Base-by-base conservation (phyloP, 92 coral and sea anemone species). In the Porites divaricata region DNA sequence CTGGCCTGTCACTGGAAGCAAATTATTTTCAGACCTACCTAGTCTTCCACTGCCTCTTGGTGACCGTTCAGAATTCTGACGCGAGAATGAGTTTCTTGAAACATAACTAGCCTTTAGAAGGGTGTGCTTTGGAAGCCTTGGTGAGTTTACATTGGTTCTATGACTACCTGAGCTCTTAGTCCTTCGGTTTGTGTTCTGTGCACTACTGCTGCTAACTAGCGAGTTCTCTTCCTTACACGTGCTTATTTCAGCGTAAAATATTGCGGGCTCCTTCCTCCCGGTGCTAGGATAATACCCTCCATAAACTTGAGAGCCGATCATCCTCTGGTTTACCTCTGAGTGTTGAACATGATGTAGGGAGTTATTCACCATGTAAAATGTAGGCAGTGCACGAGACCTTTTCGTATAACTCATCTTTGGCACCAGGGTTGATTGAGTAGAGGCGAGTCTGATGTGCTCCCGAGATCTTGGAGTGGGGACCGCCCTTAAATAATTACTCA, bases 331-430 rank as follows among this genome's bases (percentile, higher is more conserved):
- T 1, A 26, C 54, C 21, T 71, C 71, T 16, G 79, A 21, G 26
- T 16, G 72, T 6, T 62, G 59, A 3, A 49, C 25, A 35, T 50
- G 79, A 49, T 82, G 86, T 20, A 82, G 22, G 1, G 79, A n/a
- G 45, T 75, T 87, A 16, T 83, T 85, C 81, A 87, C 77, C 85
- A 79, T 59, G 66, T 81, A 81, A 21, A 74, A 65, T n/a, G 79
- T 59, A 15, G 79, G 66, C 2, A 65, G 28, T 10, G 82, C 85
- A 45, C 61, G 75, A 9, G 87, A 74, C 25, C 98, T 67, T 63
- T 92, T 86, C 16, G 98, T 94, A 48, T 94, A 94, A 28, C 89
- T 81, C 45, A 94, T 87, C 85, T 78, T 94, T 45, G 98, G 98
- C 45, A 86, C 69, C 51, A 17, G 15, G 26, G 25, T 53, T 66